Conservation (phyloP, 1,140 invertebrate species). For the Phymorhynchus buccinoides region DNA sequence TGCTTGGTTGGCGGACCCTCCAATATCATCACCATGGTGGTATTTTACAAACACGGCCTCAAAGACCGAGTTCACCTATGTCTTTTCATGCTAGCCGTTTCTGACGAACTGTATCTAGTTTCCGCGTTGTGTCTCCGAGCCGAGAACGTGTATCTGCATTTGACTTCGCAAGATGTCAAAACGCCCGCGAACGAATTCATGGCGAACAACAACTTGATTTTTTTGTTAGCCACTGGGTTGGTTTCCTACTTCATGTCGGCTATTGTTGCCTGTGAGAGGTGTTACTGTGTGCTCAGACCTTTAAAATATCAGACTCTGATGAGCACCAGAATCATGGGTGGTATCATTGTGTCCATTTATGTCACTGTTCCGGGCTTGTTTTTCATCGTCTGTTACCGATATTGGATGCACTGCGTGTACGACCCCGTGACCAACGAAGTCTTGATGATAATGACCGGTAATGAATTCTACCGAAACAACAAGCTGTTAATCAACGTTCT, state of each 20-base stretch:
- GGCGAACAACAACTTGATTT: neutral
- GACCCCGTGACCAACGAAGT: neutral
- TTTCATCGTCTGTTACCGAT: neutral
- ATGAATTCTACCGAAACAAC: neutral
- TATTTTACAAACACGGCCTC: slow-evolving; percentile 16
- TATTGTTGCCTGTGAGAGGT: slow-evolving; percentile 13
- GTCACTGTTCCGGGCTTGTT: neutral
- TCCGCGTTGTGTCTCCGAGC: neutral
- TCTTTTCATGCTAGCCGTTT: neutral
- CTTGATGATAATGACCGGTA: neutral
- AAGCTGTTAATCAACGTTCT: neutral
- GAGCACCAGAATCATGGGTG: neutral
- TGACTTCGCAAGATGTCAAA: neutral
- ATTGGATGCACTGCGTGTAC: neutral
- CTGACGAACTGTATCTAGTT: neutral
- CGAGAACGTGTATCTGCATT: neutral
- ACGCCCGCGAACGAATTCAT: neutral
- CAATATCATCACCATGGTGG: slow-evolving; percentile 17
- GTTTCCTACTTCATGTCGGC: neutral
- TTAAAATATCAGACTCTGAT: neutral
- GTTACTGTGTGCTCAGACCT: slow-evolving; percentile 1
- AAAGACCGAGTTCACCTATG: slow-evolving; percentile 13
- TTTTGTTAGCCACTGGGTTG: neutral
- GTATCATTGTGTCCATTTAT: neutral
- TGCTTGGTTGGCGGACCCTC: neutral